Conservation (phyloP, 2,113 vertebrate genomes). For the Cairina moschata region DNA sequence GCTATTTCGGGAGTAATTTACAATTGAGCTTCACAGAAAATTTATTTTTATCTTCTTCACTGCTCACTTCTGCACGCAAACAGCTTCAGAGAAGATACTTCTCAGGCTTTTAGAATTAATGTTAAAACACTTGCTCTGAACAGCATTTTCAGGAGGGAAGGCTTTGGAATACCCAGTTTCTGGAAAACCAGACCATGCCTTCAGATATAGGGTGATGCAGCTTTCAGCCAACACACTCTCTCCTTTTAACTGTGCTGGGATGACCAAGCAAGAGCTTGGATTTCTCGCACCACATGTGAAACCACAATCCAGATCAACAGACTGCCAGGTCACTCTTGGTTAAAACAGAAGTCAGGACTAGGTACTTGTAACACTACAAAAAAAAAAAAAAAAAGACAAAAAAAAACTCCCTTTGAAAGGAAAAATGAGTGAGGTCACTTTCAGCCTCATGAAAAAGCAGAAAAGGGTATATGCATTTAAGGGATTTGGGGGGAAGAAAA, state of each 20-base stretch:
- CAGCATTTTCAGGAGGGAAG: not conserved
- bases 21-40: not conserved
- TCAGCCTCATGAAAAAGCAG: not conserved
- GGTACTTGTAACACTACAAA: not conserved
- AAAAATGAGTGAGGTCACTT: not conserved
- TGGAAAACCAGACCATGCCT: not conserved
- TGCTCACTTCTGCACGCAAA: not conserved
- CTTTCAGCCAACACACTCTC: not conserved
- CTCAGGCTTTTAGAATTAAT: not conserved
- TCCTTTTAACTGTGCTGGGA: not conserved
- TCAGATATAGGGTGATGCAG: not conserved
- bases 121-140: not conserved
- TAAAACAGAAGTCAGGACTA: not conserved
- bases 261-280: not conserved
- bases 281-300: not conserved
- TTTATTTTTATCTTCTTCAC: not conserved
- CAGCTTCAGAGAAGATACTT: not conserved
- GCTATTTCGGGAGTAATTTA: slow-evolving; percentile 23
- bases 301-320: not conserved
- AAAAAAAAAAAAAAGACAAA: not conserved
- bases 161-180: not conserved
- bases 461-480: not conserved
- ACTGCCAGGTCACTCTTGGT: not conserved
- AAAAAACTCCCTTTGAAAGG: not conserved
- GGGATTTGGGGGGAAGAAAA: not conserved